Evolutionary conservation across 2,113 vertebrate genomes (phyloP).

Genomic region (Thermophis baileyi): DNA sequence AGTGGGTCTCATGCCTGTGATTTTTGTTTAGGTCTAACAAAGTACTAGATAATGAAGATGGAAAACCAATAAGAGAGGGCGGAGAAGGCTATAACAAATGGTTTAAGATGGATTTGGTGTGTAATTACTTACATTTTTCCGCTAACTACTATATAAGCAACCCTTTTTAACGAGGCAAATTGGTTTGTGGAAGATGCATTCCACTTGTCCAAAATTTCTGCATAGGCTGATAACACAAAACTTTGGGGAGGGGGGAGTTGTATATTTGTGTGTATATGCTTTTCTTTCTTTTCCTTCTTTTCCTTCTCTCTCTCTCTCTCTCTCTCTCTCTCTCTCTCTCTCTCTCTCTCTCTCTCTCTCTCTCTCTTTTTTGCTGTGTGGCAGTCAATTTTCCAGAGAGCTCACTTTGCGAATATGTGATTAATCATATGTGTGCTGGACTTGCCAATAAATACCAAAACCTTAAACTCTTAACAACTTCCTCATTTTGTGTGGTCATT

Average conservation of each 20-base stretch:
- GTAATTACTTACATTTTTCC: slow-evolving; percentile 73
- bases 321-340: too few species aligned
- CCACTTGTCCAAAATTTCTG: slow-evolving; percentile 75
- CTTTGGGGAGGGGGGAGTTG: slow-evolving; percentile 37
- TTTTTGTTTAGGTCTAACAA: slow-evolving; percentile 60
- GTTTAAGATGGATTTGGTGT: slow-evolving; percentile 63
- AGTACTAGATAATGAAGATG: slow-evolving; percentile 67
- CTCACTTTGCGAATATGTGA: slow-evolving; percentile 78
- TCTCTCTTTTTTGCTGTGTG: slow-evolving; percentile 64
- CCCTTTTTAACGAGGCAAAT: slow-evolving; percentile 75
- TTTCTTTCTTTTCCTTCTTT: background rate
- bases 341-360: too few species aligned
- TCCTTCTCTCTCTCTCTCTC: background rate
- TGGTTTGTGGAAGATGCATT: slow-evolving; percentile 73
- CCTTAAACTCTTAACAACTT: slow-evolving; percentile 75
- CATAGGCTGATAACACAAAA: slow-evolving; percentile 70
- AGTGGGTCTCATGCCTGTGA: slow-evolving; percentile 27
- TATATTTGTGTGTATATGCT: background rate
- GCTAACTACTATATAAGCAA: slow-evolving; percentile 77
- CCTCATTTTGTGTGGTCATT: slow-evolving; percentile 80
- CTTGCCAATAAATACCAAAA: slow-evolving; percentile 84
- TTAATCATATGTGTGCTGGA: slow-evolving; percentile 82
- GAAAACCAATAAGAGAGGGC: slow-evolving; percentile 60
- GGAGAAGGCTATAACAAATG: slow-evolving; percentile 39
- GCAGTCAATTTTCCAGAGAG: slow-evolving; percentile 76